Base-by-base conservation (phyloP, 1,140 invertebrate species). In the Steinernema feltiae region DNA sequence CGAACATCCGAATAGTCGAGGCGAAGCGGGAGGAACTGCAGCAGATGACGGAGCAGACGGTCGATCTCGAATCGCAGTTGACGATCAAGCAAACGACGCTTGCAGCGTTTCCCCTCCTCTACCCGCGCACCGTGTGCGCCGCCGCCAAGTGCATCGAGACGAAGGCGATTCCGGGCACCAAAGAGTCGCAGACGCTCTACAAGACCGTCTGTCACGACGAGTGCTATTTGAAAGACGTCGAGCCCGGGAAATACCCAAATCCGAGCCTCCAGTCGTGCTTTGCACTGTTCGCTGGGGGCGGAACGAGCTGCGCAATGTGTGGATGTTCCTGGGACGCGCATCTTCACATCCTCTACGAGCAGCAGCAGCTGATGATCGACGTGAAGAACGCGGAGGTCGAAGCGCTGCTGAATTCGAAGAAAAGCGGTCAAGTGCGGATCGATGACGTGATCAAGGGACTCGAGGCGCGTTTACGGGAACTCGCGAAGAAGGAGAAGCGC, bases 71-170 rank as follows among this genome's bases (percentile, higher is more conserved):
- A 27, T 17, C 12, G 7, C 53, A 27, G 53, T 21, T 63, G 2
- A n/a, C 12, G 7, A 27, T 17, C 53, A 12, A 17, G 12, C 53
- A 27, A 27, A 27, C 24, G 2, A 17, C 53, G n/a, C n/a, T n/a
- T n/a, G n/a, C 7, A 27, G 24, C 24, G 24, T 3, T 63, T 3
- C 15, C 15, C 24, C 7, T 63, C 2, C 2, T 15, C 3, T 24
- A 79, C 27, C 75, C 75, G 74, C 71, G 30, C 15, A 76, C 75
- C 27, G 75, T 76, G 18, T 76, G 75, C 75, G 53, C 76, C 74
- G 17, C n/a, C n/a, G n/a, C n/a, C n/a, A 7, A 1, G 53, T 77
- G 74, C 76, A 32, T 76, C n/a, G 27, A 32, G 21, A 46, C 41
- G 41, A 46, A 15, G 53, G 12, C 2, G 15, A 63, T 63, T 27